A percentile compares a stretch with the other conserved stretches of the same genome.
phyloP scores from a whole-genome alignment of 2,888 invertebrate genomes.

The Maniola hyperantus region DNA sequence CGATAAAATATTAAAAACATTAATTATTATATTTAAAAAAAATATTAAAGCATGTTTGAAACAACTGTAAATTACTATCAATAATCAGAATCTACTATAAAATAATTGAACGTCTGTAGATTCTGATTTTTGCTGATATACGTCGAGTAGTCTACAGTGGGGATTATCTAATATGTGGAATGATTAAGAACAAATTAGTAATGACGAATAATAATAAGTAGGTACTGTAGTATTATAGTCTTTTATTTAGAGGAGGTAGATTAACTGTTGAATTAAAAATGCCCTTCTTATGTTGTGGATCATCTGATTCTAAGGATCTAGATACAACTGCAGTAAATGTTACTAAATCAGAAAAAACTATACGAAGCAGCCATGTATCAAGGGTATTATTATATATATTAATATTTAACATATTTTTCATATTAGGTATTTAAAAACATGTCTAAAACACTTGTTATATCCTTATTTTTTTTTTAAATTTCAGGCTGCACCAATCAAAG shows the following conservation, averaged over 20 bases:
- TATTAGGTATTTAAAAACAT: neutral
- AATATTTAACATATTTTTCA: neutral
- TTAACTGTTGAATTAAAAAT: conserved; percentile 36
- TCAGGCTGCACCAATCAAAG: conserved; percentile 92
- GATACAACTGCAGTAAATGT: conserved; percentile 42
- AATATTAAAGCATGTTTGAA: conserved; percentile 8
- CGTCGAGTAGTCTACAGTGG: neutral
- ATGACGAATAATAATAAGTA: neutral
- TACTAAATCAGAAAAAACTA: conserved; percentile 34
- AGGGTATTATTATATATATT: no score
- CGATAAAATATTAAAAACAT: no score
- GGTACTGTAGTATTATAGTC: neutral
- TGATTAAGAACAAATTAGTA: conserved; percentile 27
- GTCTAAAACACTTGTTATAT: neutral
- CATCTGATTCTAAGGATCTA: conserved; percentile 41
- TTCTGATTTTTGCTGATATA: no score
- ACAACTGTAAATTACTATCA: conserved; percentile 9
- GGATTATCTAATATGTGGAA: conserved; percentile 34
- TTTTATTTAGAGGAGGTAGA: conserved; percentile 12
- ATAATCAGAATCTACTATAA: conserved; percentile 11
- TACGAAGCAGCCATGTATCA: neutral
- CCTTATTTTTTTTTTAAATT: conserved; percentile 47
- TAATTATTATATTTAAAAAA: no score
- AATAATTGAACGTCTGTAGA: no score
- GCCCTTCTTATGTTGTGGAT: conserved; percentile 53